phyloP scores from a whole-genome alignment of 1,140 invertebrate genomes.

The Panulirus ornatus region DNA sequence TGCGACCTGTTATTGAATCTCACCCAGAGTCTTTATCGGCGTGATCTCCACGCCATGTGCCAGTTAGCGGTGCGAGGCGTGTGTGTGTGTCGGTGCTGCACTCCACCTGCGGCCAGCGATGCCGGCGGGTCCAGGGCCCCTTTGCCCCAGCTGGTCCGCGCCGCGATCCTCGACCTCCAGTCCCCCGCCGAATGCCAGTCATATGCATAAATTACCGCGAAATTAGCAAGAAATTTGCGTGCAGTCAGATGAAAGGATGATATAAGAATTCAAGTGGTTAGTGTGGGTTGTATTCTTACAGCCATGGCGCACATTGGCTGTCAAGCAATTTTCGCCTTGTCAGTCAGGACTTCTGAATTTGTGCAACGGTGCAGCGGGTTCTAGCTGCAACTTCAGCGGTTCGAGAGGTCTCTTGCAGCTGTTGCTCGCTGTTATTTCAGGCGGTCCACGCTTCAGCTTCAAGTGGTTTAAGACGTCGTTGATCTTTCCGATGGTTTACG shows the following conservation, averaged over 20 bases:
- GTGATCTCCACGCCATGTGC: slow-evolving; percentile 37
- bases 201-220: slow-evolving; percentile 46
- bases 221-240: slow-evolving; percentile 38
- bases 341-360: slow-evolving; percentile 4
- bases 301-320: not conserved
- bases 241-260: slow-evolving; percentile 42
- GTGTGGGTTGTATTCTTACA: not conserved
- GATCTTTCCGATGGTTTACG: too few species aligned
- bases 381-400: not conserved
- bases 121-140: not conserved
- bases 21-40: not conserved
- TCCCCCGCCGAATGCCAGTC: slow-evolving; percentile 5
- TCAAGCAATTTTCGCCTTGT: slow-evolving; percentile 13
- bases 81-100: not conserved
- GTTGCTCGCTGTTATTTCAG: not conserved
- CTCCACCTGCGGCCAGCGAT: not conserved
- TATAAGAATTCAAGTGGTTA: slow-evolving; percentile 11
- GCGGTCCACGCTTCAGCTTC: too few species aligned
- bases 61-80: slow-evolving; percentile 5
- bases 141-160: not conserved
- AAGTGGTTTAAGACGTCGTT: too few species aligned
- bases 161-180: not conserved
- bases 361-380: not conserved
- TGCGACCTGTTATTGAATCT: slow-evolving; percentile 10
- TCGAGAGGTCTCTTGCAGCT: too few species aligned